These are phyloP conservation scores for Potamilus streckersoni DNA, from an alignment of 1,140 invertebrate species.

Conservation along the genomic window DNA sequence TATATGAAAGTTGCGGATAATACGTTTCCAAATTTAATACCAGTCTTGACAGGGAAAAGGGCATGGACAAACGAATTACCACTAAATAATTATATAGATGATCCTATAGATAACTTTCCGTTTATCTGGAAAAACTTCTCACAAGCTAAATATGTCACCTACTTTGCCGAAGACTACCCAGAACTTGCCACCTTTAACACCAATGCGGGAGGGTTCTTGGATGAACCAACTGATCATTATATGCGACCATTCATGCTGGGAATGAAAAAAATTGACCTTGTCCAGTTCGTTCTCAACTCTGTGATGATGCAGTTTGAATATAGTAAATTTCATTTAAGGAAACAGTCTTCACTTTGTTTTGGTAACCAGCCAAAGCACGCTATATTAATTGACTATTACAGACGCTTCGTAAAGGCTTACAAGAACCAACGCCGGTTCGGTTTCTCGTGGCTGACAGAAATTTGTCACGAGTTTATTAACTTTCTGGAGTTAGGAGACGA, in stretches of 20 bases:
- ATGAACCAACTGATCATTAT: conserved; percentile 69
- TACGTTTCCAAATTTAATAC: conserved; percentile 55
- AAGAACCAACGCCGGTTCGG: conserved; percentile 23
- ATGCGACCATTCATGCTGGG: conserved; percentile 64
- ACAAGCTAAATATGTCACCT: conserved; percentile 65
- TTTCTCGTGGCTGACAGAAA: conserved; percentile 24
- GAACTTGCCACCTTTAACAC: conserved; percentile 69
- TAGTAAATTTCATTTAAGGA: conserved; percentile 16
- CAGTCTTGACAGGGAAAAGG: conserved; percentile 42
- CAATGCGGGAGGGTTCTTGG: conserved; percentile 64
- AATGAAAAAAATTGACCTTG: conserved; percentile 47
- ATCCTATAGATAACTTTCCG: conserved; percentile 21
- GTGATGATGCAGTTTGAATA: conserved; percentile 19
- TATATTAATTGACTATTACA: conserved; percentile 29
- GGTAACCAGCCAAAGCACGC: conserved; percentile 31
- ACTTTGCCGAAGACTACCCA: conserved; percentile 70
- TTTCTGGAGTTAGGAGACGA: conserved; percentile 35
- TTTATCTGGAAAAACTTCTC: conserved; percentile 70
- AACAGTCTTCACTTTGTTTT: conserved; percentile 30
- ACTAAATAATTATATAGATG: conserved; percentile 3
- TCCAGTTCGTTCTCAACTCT: conserved; percentile 30
- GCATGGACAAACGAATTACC: conserved; percentile 21
- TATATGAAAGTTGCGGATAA: conserved; percentile 61
- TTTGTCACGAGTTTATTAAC: conserved; percentile 37
- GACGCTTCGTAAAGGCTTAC: conserved; percentile 30